phyloP scores from a whole-genome alignment of 1,140 invertebrate genomes.

The Lepidostoma basale region DNA sequence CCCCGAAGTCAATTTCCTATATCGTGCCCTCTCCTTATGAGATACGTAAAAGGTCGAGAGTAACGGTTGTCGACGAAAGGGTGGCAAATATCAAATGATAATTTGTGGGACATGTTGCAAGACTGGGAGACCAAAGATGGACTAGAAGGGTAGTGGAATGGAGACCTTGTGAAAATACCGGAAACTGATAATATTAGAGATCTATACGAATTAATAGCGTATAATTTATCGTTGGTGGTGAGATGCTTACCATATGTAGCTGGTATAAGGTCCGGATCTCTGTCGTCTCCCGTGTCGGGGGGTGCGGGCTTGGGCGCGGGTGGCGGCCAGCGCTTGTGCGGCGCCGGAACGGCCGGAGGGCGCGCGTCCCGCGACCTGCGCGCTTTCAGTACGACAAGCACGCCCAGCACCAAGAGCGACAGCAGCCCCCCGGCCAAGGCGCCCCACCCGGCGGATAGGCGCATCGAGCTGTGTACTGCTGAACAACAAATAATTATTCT shows the following conservation, averaged over 20 bases:
- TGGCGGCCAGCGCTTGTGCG: conserved; percentile 22
- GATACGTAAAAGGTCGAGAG: too few relatives aligned
- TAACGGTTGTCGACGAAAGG: too few relatives aligned
- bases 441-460: conserved; percentile 29
- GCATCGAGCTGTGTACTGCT: conserved; percentile 21
- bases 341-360: not conserved
- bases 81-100: too few relatives aligned
- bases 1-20: too few relatives aligned
- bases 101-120: too few relatives aligned
- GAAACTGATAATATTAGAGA: too few relatives aligned
- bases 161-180: too few relatives aligned
- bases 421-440: conserved; percentile 34
- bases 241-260: conserved; percentile 70
- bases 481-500: not conserved
- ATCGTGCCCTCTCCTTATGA: too few relatives aligned
- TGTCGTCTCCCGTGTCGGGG: conserved; percentile 45
- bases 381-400: not conserved
- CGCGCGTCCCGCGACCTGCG: conserved; percentile 8
- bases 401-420: conserved; percentile 26
- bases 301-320: not conserved
- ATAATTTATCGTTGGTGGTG: too few relatives aligned
- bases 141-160: too few relatives aligned
- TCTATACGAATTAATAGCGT: too few relatives aligned
- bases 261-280: conserved; percentile 75
- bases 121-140: too few relatives aligned